Base-by-base conservation (phyloP, 2,888 invertebrate genomes). In the Mimumesa dahlbomi region DNA sequence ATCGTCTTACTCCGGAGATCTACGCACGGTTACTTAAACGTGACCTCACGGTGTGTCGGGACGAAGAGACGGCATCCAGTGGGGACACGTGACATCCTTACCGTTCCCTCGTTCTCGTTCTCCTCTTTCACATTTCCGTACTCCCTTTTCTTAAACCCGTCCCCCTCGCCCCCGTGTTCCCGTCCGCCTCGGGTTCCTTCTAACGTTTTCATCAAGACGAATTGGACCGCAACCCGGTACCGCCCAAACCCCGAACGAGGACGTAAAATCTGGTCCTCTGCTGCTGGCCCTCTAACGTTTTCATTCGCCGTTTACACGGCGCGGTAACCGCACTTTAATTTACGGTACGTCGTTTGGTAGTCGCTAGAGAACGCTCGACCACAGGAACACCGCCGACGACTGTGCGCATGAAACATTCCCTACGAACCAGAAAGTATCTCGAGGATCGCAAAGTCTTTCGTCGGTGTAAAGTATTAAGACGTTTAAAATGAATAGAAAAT, bases 291-390 rank as follows among this genome's bases (percentile, higher is more conserved):
- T 67, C 79, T 75, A 76, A 84, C 77, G 68, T 80, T 84, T 83
- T 83, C 82, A 82, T 83, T 74, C 64, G 62, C 75, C 71, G 46
- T 59, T 69, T 69, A 62, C 73, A 63, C 56, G 56, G 67, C 54
- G 48, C 48, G 31, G 31, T 38, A 66, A 82, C 73, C 80, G 67
- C 77, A 77, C 71, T 79, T 82, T 80, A 79, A 81, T 80, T 81
- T 75, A 72, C 58, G 54, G 56, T 57, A 38, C 57, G 75, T 43
- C 56, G 65, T 31, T n/a, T 46, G 43, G 45, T 65, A 53, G 65
- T 69, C 57, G 56, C 68, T 66, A 54, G 71, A 43, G n/a, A 66
- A 50, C 45, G 43, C 34, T 48, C 62, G 64, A 80, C 77, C 81
- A 22, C 77, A 70, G 67, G 66, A n/a, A n/a, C n/a, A 74, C 73